A percentile compares a stretch with the other conserved stretches of the same genome.
These are phyloP conservation scores for Myotis daubentonii DNA, from an alignment of 2,797 vertebrate genomes.

Conservation along the genomic window DNA sequence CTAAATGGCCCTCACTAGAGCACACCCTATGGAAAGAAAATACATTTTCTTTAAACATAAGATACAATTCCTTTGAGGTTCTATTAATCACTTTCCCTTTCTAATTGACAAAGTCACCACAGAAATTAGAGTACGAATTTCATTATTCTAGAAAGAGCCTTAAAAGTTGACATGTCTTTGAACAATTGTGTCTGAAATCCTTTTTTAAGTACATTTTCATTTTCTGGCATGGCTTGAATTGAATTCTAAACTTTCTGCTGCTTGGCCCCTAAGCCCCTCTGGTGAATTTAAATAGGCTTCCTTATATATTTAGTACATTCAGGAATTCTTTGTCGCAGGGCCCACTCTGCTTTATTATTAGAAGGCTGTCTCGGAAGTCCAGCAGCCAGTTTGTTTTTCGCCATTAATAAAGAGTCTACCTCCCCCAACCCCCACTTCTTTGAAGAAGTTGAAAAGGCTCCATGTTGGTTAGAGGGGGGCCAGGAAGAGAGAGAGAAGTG, in stretches of 20 bases:
- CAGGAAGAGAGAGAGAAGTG: conserved; percentile 71
- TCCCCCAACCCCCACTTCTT: conserved; percentile 80
- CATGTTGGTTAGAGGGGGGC: conserved; percentile 83
- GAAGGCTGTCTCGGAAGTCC: conserved; percentile 86
- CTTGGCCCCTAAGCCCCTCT: conserved; percentile 85
- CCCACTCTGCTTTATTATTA: conserved; percentile 86
- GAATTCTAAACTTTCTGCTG: conserved; percentile 85
- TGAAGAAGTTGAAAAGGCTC: conserved; percentile 88
- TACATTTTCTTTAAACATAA: conserved; percentile 42
- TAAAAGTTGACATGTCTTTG: conserved; percentile 81
- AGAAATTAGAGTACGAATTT: conserved; percentile 69
- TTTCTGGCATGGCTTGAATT: conserved; percentile 85
- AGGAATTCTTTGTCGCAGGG: conserved; percentile 87
- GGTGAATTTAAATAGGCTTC: conserved; percentile 87
- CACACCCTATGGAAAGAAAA: conserved; percentile 37
- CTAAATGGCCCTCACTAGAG: conserved; percentile 11
- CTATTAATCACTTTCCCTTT: conserved; percentile 74
- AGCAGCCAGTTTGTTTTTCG: conserved; percentile 88
- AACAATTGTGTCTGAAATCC: conserved; percentile 83
- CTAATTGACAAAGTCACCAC: conserved; percentile 73
- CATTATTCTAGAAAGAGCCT: conserved; percentile 73
- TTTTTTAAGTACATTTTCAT: conserved; percentile 83
- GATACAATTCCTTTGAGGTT: conserved; percentile 59
- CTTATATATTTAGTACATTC: conserved; percentile 88
- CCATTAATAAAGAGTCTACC: conserved; percentile 88